Evolutionary conservation across 2,113 vertebrate species (phyloP).

Genomic region (Vimba vimba): DNA sequence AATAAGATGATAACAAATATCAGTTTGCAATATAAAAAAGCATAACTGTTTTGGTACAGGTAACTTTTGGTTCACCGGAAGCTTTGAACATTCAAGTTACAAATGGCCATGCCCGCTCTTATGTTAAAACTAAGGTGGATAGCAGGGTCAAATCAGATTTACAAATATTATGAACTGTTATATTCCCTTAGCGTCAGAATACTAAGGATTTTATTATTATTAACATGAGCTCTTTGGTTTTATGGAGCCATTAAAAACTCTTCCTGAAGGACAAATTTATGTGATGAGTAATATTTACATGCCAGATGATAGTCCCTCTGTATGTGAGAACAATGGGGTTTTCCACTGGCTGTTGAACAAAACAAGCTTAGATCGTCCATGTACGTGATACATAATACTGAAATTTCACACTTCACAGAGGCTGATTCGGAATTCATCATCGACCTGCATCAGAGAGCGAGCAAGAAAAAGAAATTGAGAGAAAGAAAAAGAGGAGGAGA

Average conservation of each 20-base stretch:
- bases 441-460: background rate
- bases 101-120: no score
- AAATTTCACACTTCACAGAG: slow-evolving; percentile 48
- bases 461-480: background rate
- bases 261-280: background rate
- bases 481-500: background rate
- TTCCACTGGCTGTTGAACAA: background rate
- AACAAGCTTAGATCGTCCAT: slow-evolving; percentile 26
- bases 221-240: background rate
- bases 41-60: no score
- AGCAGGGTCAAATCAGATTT: background rate
- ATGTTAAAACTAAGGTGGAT: background rate
- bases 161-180: background rate
- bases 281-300: background rate
- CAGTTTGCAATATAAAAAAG: no score
- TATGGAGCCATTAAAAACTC: background rate
- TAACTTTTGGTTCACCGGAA: no score
- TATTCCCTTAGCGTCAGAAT: background rate
- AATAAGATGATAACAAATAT: no score
- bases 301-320: background rate
- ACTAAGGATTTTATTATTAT: background rate
- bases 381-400: slow-evolving; percentile 13
- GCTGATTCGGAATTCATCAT: slow-evolving; percentile 38
- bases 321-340: background rate
- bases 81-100: no score